These are phyloP conservation scores for rat (Rattus norvegicus) DNA, from an alignment of 2,113 vertebrate species.

Conservation along the genomic window GRCr8 NC_086039.1:31789501-31790000, in stretches of 20 bases:
- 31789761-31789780: background rate
- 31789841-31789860: background rate
- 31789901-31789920: conserved; percentile 3
- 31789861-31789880: conserved; percentile 8
- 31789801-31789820: background rate
- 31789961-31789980: background rate
- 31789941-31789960: conserved; percentile 32
- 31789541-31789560: background rate
- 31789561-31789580: background rate
- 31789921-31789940: conserved; percentile 29
- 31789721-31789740: conserved; percentile 29
- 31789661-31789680: background rate
- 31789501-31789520: background rate
- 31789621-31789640: background rate
- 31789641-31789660: background rate
- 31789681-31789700: conserved; percentile 41
- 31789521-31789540: background rate
- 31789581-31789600: background rate
- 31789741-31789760: background rate
- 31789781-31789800: background rate
- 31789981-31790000: background rate
- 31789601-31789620: background rate
- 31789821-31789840: conserved; percentile 19
- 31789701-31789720: conserved; percentile 16
- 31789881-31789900: conserved; percentile 54